Conservation (phyloP, 2,888 invertebrate species). For the Meloe dianella region DNA sequence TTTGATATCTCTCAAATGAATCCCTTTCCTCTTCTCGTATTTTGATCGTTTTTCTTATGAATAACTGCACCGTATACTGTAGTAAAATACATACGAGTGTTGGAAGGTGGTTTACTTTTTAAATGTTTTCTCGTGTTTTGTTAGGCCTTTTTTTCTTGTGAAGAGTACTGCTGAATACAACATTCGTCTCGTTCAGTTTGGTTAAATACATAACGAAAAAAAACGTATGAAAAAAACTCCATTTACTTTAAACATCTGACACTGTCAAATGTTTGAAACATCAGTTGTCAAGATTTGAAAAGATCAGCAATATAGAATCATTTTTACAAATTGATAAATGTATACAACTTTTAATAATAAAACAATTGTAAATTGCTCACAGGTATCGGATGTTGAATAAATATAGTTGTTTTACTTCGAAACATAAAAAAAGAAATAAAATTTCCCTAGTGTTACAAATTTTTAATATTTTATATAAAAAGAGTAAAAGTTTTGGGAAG, state of each 20-base stretch:
- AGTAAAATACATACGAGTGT: not conserved
- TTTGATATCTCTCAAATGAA: not conserved
- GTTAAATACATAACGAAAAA: slow-evolving; percentile 5
- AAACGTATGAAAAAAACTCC: not conserved
- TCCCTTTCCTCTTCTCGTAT: not conserved
- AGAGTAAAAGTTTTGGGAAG: no score
- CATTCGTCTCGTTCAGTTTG: slow-evolving; percentile 19
- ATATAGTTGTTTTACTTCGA: not conserved
- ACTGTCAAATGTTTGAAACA: not conserved
- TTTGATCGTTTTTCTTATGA: not conserved
- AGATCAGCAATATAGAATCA: no score
- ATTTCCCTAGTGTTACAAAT: no score
- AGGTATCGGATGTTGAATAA: not conserved
- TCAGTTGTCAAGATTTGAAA: no score
- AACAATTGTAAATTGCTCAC: not conserved
- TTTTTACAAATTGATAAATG: no score
- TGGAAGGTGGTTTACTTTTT: slow-evolving; percentile 16
- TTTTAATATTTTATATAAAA: no score
- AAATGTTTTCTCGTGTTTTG: slow-evolving; percentile 29
- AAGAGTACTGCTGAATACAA: slow-evolving; percentile 27
- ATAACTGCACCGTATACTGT: not conserved
- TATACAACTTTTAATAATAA: not conserved
- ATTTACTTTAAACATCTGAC: not conserved
- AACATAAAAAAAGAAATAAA: no score
- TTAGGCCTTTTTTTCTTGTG: slow-evolving; percentile 3